Base-by-base conservation (phyloP, 2,888 invertebrate species). In the Spatulosminthurus flaviceps region DNA sequence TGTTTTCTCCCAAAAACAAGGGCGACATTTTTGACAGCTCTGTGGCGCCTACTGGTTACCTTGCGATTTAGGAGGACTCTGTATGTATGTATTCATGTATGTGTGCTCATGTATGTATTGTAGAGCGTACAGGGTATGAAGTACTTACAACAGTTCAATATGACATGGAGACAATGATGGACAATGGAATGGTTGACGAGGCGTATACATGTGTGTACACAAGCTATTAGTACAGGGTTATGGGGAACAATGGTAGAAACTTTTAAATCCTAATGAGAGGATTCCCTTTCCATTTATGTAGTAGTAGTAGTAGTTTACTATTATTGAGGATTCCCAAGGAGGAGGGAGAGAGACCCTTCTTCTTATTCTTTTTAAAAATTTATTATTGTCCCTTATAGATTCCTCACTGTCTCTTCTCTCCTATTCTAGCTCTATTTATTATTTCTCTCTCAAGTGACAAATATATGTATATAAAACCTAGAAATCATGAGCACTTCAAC, bases 1-100 rank as follows among this genome's bases (percentile, higher is more conserved):
- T 71, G 64, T 79, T 42, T 72, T 77, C 29, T 64, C 64, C 79
- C 79, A 79, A 79, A 34, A 79, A 79, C 79, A 79, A 79, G 79
- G 81, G 83, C 81, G 83, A 83, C 83, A 82, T 78, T 82, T 83
- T 81, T 82, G 83, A 83, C 83, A 83, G 81, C 81, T 81, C 78
- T 71, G 66, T 82, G 83, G 83, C 82, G 83, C 82, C 83, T 81
- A 61, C n/a, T 13, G 19, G n/a, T 13, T 13, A 51, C 51, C 51
- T 51, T 51, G 51, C 51, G 9, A n/a, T 51, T 51, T 51, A n/a
- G n/a, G n/a, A n/a, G n/a, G n/a, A n/a, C 19, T 19, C 51, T 2
- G 4, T 51, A n/a, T 11, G 51, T n/a, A 2, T 51, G 2, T 16
- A 19, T 19, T 5, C 1, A 5, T 19, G n/a, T 19, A 19, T 2